Evolutionary conservation across 2,797 vertebrate species (phyloP).

Genomic region (Takifugu rubripes): DNA sequence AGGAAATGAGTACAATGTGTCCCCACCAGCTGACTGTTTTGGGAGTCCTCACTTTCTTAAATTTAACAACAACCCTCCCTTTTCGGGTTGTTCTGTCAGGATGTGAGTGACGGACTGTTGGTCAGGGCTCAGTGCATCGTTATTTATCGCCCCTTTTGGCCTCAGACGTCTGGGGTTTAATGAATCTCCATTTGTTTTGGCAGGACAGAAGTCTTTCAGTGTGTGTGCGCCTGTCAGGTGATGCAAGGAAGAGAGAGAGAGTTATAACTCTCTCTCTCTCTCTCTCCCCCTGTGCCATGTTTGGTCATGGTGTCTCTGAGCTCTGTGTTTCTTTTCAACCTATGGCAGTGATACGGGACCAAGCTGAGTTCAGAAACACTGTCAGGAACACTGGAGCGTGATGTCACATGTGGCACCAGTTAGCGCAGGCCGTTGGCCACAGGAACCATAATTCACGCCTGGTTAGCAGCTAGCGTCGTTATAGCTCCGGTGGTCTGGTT

Average conservation of each 20-base stretch:
- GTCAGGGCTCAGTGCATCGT: conserved; percentile 55
- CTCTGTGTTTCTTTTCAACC: conserved; percentile 38
- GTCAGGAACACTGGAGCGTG: conserved; percentile 24
- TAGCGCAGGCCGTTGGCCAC: conserved; percentile 16
- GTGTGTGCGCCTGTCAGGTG: conserved; percentile 47
- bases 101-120: conserved; percentile 58
- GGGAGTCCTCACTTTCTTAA: conserved; percentile 48
- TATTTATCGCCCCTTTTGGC: conserved; percentile 64
- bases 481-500: conserved; percentile 29
- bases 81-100: conserved; percentile 58
- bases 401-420: conserved; percentile 17
- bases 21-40: conserved; percentile 55
- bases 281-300: conserved; percentile 51
- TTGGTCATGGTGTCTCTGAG: conserved; percentile 56
- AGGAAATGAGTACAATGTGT: conserved; percentile 78
- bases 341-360: conserved; percentile 41
- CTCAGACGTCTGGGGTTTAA: conserved; percentile 61
- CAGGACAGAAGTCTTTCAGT: conserved; percentile 39
- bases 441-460: conserved; percentile 18
- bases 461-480: conserved; percentile 12
- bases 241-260: conserved; percentile 31
- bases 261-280: conserved; percentile 10
- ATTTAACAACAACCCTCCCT: conserved; percentile 62
- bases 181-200: conserved; percentile 74
- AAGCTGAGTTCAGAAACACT: conserved; percentile 16